Conservation (phyloP, 1,140 invertebrate genomes). For the Lasioglossum albipes region DNA sequence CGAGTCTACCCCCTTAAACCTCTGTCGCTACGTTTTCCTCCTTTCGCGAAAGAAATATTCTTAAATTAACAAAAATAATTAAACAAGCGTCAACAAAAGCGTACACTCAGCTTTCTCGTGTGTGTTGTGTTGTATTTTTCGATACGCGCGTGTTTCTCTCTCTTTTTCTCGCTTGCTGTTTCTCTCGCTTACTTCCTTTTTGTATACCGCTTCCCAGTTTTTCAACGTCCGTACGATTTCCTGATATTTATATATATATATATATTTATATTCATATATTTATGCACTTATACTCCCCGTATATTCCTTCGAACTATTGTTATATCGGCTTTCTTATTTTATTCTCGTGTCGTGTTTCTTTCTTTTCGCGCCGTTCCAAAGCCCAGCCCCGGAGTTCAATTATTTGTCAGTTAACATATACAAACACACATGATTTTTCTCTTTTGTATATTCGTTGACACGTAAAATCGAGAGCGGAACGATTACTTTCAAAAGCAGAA, state of each 20-base stretch:
- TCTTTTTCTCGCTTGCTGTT: constrained; percentile 28
- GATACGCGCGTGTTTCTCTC: constrained; percentile 33
- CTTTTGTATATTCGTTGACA: constrained; percentile 55
- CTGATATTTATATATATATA: constrained; percentile 29
- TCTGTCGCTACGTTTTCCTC: constrained; percentile 1
- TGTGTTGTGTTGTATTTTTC: constrained; percentile 38
- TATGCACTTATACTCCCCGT: background rate
- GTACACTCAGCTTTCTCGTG: constrained; percentile 61
- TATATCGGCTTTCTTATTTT: constrained; percentile 5
- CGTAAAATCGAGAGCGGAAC: constrained; percentile 48
- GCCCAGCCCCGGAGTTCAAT: constrained; percentile 71
- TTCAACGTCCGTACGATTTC: constrained; percentile 12
- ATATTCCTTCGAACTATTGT: constrained; percentile 20
- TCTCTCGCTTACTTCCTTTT: constrained; percentile 9
- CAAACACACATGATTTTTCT: constrained; percentile 42
- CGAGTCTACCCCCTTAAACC: background rate
- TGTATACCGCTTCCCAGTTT: constrained; percentile 29
- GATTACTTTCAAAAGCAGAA: constrained; percentile 27
- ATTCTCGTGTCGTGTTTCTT: constrained; percentile 38
- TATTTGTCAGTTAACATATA: constrained; percentile 56
- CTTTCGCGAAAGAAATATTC: constrained; percentile 55
- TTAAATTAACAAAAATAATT: constrained; percentile 70
- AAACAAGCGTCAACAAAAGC: constrained; percentile 72
- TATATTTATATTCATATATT: constrained; percentile 14
- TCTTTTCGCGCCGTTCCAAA: constrained; percentile 66